Conservation (phyloP, 2,888 invertebrate genomes). For the Agriotes lineatus region DNA sequence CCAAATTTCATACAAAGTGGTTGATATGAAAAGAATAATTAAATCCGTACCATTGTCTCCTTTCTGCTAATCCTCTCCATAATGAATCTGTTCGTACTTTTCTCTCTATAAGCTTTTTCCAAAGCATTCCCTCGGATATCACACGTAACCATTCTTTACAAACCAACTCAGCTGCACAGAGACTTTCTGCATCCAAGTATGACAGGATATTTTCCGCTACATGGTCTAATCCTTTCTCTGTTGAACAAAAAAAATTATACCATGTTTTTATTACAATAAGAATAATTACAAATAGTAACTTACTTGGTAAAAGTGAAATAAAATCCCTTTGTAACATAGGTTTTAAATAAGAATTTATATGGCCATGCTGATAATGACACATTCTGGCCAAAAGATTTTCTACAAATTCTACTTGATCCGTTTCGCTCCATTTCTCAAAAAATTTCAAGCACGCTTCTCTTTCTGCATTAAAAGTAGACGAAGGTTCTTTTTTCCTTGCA, state of each 20-base stretch:
- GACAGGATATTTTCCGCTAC: slow-evolving; percentile 98
- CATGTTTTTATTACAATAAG: no score
- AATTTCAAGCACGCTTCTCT: slow-evolving; percentile 86
- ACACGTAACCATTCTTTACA: slow-evolving; percentile 98
- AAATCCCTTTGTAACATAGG: slow-evolving; percentile 99
- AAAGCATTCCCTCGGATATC: slow-evolving; percentile 97
- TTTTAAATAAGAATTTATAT: slow-evolving; percentile 96
- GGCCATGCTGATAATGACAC: slow-evolving; percentile 99
- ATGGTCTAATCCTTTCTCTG: slow-evolving; percentile 97
- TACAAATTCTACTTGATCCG: slow-evolving; percentile 96
- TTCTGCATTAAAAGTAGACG: slow-evolving; percentile 81
- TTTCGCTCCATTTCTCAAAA: slow-evolving; percentile 93
- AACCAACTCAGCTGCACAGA: slow-evolving; percentile 95
- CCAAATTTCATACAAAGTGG: no score
- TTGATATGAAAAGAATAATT: no score
- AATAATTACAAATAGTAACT: slow-evolving; percentile 64
- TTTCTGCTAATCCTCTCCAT: slow-evolving; percentile 96
- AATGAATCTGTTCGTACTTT: slow-evolving; percentile 96
- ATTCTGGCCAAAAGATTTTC: slow-evolving; percentile 94
- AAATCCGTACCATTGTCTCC: slow-evolving; percentile 93
- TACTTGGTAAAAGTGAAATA: slow-evolving; percentile 97
- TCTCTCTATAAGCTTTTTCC: slow-evolving; percentile 99
- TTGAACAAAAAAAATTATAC: slow-evolving; percentile 51
- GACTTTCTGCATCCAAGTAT: slow-evolving; percentile 94
- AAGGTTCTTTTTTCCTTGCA: slow-evolving; percentile 78